phyloP scores from a whole-genome alignment of 2,888 invertebrate genomes.

The Drosophila mettleri region DNA sequence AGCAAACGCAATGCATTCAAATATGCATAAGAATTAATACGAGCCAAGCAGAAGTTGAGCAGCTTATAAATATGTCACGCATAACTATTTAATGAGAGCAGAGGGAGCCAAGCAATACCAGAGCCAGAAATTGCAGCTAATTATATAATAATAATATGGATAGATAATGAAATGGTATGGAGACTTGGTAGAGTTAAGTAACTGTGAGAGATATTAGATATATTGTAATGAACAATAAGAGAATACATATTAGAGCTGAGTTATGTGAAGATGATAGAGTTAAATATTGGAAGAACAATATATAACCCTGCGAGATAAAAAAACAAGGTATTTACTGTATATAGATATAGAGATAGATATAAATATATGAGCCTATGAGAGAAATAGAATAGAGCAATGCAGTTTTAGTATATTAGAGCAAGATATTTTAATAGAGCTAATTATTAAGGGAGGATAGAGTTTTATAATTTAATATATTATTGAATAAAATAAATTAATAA shows the following conservation, averaged over 20 bases:
- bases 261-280: too few species aligned
- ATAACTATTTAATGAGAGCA: slow-evolving; percentile 4
- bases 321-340: too few species aligned
- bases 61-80: slow-evolving; percentile 25
- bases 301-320: too few species aligned
- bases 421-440: too few species aligned
- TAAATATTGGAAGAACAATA: background rate
- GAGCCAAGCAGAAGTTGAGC: slow-evolving; percentile 10
- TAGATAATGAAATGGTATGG: too few species aligned
- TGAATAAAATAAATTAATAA: background rate
- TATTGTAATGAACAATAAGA: too few species aligned
- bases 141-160: too few species aligned
- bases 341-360: background rate
- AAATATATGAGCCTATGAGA: background rate
- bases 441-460: background rate
- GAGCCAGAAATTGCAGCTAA: background rate
- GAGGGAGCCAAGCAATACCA: background rate
- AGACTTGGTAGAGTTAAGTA: too few species aligned
- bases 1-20: slow-evolving; percentile 12
- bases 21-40: background rate
- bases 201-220: background rate
- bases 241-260: too few species aligned
- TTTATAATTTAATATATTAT: too few species aligned
- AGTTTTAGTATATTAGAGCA: too few species aligned
- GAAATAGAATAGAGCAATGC: background rate